Conservation (phyloP, 2,113 vertebrate species). For the Phocoena phocoena region DNA sequence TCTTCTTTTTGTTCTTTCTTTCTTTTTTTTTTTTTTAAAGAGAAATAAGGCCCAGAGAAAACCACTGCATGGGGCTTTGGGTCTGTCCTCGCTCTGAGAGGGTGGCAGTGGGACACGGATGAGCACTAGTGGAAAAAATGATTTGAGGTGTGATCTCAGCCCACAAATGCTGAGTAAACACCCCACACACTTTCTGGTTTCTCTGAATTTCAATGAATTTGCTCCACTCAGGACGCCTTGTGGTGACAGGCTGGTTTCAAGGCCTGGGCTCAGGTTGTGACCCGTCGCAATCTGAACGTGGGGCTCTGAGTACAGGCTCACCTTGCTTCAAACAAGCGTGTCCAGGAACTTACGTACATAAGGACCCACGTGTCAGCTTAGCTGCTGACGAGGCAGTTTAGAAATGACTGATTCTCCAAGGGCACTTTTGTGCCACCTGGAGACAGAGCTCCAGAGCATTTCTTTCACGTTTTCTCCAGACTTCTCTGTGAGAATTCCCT, state of each 20-base stretch:
- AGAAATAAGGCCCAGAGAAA: neutral
- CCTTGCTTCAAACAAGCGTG: fast-evolving
- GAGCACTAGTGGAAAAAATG: neutral
- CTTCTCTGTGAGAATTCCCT: neutral
- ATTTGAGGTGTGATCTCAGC: neutral
- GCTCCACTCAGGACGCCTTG: neutral
- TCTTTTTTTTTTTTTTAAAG: neutral
- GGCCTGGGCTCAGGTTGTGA: neutral
- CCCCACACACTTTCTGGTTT: neutral
- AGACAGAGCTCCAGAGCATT: neutral
- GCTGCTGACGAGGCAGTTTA: neutral
- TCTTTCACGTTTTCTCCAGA: neutral
- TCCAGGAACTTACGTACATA: fast-evolving
- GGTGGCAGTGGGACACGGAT: neutral
- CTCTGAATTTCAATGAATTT: slow-evolving; percentile 27
- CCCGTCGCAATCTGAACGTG: fast-evolving
- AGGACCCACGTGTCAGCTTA: no score
- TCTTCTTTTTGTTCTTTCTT: neutral
- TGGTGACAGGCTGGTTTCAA: fast-evolving
- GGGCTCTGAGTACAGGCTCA: neutral
- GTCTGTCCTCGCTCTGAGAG: neutral
- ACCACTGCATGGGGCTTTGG: neutral
- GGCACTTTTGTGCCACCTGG: neutral
- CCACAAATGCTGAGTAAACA: neutral
- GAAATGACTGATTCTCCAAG: neutral